Evolutionary conservation across 2,888 invertebrate genomes (phyloP).

Genomic region (Conus canariensis): DNA sequence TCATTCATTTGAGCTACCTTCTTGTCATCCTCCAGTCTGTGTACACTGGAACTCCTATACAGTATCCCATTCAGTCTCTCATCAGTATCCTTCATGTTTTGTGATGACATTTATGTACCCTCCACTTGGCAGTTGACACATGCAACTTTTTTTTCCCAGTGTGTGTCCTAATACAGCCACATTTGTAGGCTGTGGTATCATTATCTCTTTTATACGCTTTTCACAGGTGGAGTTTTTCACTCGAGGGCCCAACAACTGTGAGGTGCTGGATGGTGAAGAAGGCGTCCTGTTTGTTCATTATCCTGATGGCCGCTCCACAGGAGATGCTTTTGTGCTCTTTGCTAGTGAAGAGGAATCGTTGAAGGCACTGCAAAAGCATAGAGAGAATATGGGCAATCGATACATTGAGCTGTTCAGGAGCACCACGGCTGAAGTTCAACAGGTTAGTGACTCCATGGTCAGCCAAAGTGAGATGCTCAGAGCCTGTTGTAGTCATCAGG

Average conservation of each 20-base stretch:
- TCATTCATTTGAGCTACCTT: too few species aligned
- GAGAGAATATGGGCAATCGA: conserved; percentile 96
- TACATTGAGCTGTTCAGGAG: conserved; percentile 99
- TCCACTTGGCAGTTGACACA: not conserved
- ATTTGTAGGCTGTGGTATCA: too few species aligned
- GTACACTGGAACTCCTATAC: too few species aligned
- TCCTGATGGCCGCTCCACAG: conserved; percentile 94
- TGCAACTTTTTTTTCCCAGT: not conserved
- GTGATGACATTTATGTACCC: not conserved
- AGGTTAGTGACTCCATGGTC: conserved; percentile 83
- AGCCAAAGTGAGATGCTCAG: not conserved
- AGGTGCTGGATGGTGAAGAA: conserved; percentile 93
- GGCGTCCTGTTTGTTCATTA: conserved; percentile 94
- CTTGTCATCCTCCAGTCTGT: too few species aligned
- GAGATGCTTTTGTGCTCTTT: conserved; percentile 99
- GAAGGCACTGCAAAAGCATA: conserved; percentile 94
- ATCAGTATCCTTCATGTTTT: too few species aligned
- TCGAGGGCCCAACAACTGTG: conserved; percentile 91
- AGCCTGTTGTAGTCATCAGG: not conserved
- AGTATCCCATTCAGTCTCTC: too few species aligned
- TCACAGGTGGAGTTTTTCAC: conserved; percentile 95
- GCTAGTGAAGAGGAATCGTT: conserved; percentile 93
- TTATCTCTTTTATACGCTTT: not conserved
- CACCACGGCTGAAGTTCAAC: conserved; percentile 99
- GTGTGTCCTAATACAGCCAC: too few species aligned